Base-by-base conservation (phyloP, 2,888 invertebrate species). In the Neoaliturus tenellus region DNA sequence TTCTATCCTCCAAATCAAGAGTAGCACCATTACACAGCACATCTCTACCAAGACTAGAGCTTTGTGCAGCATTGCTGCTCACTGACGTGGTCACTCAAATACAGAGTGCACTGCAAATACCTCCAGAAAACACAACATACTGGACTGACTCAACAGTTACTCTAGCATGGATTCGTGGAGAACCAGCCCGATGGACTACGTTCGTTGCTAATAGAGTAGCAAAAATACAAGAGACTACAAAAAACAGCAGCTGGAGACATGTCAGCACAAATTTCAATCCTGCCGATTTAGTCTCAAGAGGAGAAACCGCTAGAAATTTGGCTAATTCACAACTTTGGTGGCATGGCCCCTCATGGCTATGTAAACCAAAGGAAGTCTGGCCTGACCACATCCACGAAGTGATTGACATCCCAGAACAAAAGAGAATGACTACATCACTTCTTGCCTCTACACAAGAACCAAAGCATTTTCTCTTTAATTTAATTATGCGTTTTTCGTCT, bases 141-240 rank as follows among this genome's bases (percentile, higher is more conserved):
- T 85, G 82, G 83, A 83, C 85, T 12, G 85, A 85, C 48, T 83
- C 85, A n/a, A 73, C 67, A 20, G 62, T 83, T 1, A 69, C 23
- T 6, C 23, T 51, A 10, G 51, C 51, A 20, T 51, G 20, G 51
- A 3, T 51, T 20, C 14, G 23, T 2, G 2, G 0, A 51, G 51
- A 51, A 20, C 51, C 51, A 3, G 51, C 51, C 2, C n/a, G 51
- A 23, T 51, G 51, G 51, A 51, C 51, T 23, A 51, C 51, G 10
- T 51, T 51, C 23, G 51, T 51, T 20, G 51, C 51, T 6, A 51
- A 23, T 51, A 20, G 51, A 10, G 51, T 51, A 1, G 2, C 51
- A 6, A 51, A 51, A 10, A 51, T 51, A 10, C 51, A 51, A 23
- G 51, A 51, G 0, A 8, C 10, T 6, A 51, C 51, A 51, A 20